Evolutionary conservation across 2,113 vertebrate genomes (phyloP), one percentile per base, ranked within the genome.

Genomic region (Probosciger aterrimus): DNA sequence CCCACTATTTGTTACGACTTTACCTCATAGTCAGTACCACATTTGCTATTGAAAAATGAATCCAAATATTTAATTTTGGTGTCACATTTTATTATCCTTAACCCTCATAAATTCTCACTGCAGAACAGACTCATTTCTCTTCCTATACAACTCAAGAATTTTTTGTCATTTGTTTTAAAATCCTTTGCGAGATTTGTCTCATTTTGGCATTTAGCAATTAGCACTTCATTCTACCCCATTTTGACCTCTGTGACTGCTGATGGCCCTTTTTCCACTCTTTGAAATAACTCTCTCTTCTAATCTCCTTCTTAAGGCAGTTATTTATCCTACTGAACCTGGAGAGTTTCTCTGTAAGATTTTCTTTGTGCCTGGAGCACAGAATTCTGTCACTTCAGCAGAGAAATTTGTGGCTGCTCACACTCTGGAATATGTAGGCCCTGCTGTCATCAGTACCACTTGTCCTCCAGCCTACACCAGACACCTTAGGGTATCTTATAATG

Each of bases 311-410:
- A 86, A 77, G 13, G n/a, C 13, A 62, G 28, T 83, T 57, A 30
- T 59, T 86, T 81, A 63, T 86, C 64, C 88, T 74, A 53, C 46
- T 59, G 77, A 49, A 86, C 69, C 81, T 91, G 64, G n/a, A 83
- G 14, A 92, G 22, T 33, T 94, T 95, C 84, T 92, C 41, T 75
- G 18, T 80, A 78, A 67, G 69, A 41, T 92, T 96, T 94, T 96
- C 73, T 11, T 94, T 3, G 0, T 83, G 68, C 25, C 14, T 86
- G 24, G 60, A 86, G 41, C 53, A 78, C 28, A 84, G 55, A 86
- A 65, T 83, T 65, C 55, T 77, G 22, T 62, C 91, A 81, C 83
- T 94, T 95, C 86, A 92, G 44, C 60, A 81, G 47, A 63, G 37
- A 85, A 88, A 78, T 88, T 76, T 80, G 49, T 74, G 84, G 33